Base-by-base conservation (phyloP, 2,888 invertebrate genomes). In the Diplazon laetatorius region DNA sequence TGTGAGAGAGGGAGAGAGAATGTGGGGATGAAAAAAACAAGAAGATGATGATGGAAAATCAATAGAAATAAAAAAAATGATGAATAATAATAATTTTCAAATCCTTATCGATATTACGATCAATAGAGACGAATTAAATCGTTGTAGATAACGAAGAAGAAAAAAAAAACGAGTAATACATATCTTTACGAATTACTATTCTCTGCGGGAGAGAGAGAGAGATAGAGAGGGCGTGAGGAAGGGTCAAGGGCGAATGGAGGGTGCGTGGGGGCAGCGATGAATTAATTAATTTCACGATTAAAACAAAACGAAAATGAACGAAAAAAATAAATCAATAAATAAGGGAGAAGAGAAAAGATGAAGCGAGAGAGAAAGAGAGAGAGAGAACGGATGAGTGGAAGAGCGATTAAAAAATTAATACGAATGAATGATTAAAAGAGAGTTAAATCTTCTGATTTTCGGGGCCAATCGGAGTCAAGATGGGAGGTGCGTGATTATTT, bases 381-480 rank as follows among this genome's bases (percentile, higher is more conserved):
- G 25, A 48, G 57, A 44, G 46, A 46, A 30, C 16, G 65, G 39
- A 22, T 50, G 69, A 50, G 52, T 59, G 78, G 63, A 52, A 37
- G 48, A 68, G 20, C 66, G 59, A 72, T 52, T 55, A 68, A 69
- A 48, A 46, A 66, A 37, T n/a, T n/a, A n/a, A n/a, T n/a, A 79
- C 37, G 73, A 76, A 80, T 57, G 65, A 78, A 75, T 71, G 74
- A 70, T 62, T 63, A 50, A 60, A 68, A 30, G 30, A 30, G 70
- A 73, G 74, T 83, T 76, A 79, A 82, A 85, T 86, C 80, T 85
- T 88, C 86, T 87, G 85, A 87, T 84, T 87, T 87, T 85, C 83
- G 89, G 89, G 89, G 87, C 89, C 89, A 88, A 88, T 88, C 83
- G 83, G 84, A 87, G 85, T 82, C 81, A 81, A 83, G 78, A 52